Conservation (phyloP, 2,888 invertebrate species). For the Heliconius aoede region DNA sequence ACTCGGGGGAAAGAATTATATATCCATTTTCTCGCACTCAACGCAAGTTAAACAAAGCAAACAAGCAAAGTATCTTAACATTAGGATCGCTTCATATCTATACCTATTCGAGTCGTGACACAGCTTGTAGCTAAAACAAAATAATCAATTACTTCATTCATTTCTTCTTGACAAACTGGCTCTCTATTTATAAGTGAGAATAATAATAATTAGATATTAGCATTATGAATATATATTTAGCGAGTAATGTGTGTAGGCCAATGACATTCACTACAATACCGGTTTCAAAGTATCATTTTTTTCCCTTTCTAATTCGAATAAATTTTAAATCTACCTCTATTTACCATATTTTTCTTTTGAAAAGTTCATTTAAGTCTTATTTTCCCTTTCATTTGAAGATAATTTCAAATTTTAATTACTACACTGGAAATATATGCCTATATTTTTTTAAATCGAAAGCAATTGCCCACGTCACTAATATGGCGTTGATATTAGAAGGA, state of each 20-base stretch:
- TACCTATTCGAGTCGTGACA: not conserved
- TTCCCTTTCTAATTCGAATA: not conserved
- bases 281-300: not conserved
- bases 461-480: too few species aligned
- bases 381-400: too few species aligned
- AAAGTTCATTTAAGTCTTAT: not conserved
- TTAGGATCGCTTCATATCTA: too few species aligned
- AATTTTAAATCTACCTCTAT: not conserved
- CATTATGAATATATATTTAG: constrained; percentile 14
- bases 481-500: too few species aligned
- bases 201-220: not conserved
- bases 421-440: not conserved
- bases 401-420: too few species aligned
- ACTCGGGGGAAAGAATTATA: not conserved
- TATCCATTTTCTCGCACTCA: not conserved
- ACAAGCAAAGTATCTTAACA: not conserved
- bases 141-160: not conserved
- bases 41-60: not conserved
- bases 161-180: not conserved
- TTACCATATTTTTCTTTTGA: not conserved
- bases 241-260: not conserved
- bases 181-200: not conserved
- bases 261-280: not conserved
- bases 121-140: not conserved
- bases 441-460: too few species aligned